Base-by-base conservation (phyloP, 2,797 vertebrate genomes). In the Craterocephalus amniculus region DNA sequence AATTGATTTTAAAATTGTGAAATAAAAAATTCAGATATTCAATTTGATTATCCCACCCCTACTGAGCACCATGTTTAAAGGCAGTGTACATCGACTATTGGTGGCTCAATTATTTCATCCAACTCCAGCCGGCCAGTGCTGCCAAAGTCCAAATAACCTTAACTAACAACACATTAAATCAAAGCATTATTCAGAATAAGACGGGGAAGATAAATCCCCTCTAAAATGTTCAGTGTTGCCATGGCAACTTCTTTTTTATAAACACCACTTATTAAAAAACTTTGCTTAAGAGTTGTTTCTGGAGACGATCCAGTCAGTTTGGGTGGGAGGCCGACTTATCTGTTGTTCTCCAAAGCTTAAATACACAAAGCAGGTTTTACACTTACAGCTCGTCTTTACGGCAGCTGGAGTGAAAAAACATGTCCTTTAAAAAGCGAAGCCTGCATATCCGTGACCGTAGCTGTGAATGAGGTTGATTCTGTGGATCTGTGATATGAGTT, bases 261-360 rank as follows among this genome's bases (percentile, higher is more conserved):
- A 72, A 83, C 60, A 69, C 72, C 48, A 76, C 79, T 78, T 75
- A 78, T 76, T 84, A 76, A 66, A 68, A 56, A 6, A 20, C 67
- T 66, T 61, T 59, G 73, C 48, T 38, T 31, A 80, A 7, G 4
- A 12, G 49, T 63, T 80, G 61, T 77, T 57, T 38, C 72, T 87
- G 85, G 81, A 81, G 36, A 70, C 2, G 38, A 70, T 81, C 58
- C 80, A 77, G 70, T n/a, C 1, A 7, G 11, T 4, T 2, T 51
- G 63, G 36, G 56, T 6, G 58, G 64, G 61, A 65, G 48, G 58
- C 24, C 9, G 24, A 38, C 29, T n/a, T 45, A 45, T 45, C 20
- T n/a, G 8, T 45, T 26, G 38, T 76, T 64, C 67, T 60, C 49
- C 1, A 36, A 34, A 32, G 65, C 78, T 73, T 65, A 45, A 70